Percentiles rank a stretch among this genome's conserved stretches.
These are phyloP conservation scores for Maniola hyperantus DNA, from an alignment of 2,888 invertebrate species.

Conservation along the genomic window DNA sequence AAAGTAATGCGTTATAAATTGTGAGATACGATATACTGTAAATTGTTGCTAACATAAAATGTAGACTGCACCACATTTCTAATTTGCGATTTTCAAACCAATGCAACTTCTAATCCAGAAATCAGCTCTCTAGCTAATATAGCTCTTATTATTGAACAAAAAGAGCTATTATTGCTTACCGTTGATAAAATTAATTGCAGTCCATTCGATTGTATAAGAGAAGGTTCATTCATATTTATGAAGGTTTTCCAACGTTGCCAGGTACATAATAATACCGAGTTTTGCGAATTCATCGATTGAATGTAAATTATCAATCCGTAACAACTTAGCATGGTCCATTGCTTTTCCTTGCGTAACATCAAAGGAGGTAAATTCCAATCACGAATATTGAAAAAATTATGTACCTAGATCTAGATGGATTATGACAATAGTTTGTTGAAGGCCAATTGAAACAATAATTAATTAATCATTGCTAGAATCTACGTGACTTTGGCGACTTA, in stretches of 20 bases:
- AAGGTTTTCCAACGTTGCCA: slow-evolving; percentile 47
- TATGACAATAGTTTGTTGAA: neutral
- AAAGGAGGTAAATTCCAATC: slow-evolving; percentile 17
- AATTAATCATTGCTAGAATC: neutral
- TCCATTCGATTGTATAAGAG: slow-evolving; percentile 25
- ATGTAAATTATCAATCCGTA: slow-evolving; percentile 52
- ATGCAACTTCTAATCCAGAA: slow-evolving; percentile 8
- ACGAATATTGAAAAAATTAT: slow-evolving; percentile 18
- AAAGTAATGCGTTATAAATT: slow-evolving; percentile 17
- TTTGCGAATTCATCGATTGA: slow-evolving; percentile 50
- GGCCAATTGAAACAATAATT: neutral
- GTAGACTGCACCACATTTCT: slow-evolving; percentile 16
- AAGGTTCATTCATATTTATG: slow-evolving; percentile 49
- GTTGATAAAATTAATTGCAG: slow-evolving; percentile 20
- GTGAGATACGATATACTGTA: slow-evolving; percentile 9
- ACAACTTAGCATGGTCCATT: slow-evolving; percentile 36
- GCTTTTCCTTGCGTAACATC: slow-evolving; percentile 22
- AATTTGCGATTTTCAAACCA: slow-evolving; percentile 17
- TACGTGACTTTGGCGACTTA: neutral
- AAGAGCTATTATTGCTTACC: slow-evolving; percentile 13
- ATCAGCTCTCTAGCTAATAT: neutral
- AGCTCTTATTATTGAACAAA: neutral
- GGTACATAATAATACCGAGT: slow-evolving; percentile 47
- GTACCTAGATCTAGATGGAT: too few relatives aligned
- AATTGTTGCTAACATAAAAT: slow-evolving; percentile 23